phyloP scores from a whole-genome alignment of 2,113 vertebrate genomes.

The Pterophyllum scalare region DNA sequence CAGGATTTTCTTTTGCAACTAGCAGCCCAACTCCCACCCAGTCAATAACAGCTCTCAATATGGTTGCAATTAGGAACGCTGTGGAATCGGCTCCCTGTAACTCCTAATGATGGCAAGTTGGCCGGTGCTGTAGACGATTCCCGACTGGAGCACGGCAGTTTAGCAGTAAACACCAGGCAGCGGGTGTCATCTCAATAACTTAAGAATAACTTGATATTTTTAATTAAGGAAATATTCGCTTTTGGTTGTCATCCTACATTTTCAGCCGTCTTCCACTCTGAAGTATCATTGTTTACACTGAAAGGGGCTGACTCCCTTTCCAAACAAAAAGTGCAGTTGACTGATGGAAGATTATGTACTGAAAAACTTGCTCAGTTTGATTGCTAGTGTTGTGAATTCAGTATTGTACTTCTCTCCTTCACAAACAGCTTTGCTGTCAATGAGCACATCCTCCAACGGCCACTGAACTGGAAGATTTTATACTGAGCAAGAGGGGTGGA shows the following conservation, averaged over 20 bases:
- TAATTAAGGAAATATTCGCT: constrained; percentile 44
- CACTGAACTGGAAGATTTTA: neutral
- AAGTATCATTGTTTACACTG: constrained; percentile 33
- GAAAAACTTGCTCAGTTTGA: constrained; percentile 31
- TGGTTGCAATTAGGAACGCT: constrained; percentile 75
- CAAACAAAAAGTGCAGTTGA: constrained; percentile 1
- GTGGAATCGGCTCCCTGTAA: constrained; percentile 72
- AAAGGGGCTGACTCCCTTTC: neutral
- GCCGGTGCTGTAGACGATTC: constrained; percentile 57
- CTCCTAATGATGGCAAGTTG: constrained; percentile 74
- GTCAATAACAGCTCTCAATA: constrained; percentile 74
- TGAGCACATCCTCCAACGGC: neutral
- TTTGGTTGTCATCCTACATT: constrained; percentile 6
- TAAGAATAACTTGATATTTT: constrained; percentile 38
- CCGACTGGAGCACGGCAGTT: constrained; percentile 42
- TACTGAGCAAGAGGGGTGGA: neutral
- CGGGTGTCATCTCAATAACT: constrained; percentile 45
- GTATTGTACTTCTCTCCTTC: neutral
- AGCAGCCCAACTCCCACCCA: constrained; percentile 65
- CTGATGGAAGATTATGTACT: constrained; percentile 20
- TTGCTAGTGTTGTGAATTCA: neutral
- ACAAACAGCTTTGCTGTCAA: neutral
- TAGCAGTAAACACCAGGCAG: constrained; percentile 43
- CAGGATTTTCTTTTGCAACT: constrained; percentile 63
- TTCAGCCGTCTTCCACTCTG: neutral